phyloP scores from a whole-genome alignment of 1,140 invertebrate genomes.

The Rhynchophorus ferrugineus region DNA sequence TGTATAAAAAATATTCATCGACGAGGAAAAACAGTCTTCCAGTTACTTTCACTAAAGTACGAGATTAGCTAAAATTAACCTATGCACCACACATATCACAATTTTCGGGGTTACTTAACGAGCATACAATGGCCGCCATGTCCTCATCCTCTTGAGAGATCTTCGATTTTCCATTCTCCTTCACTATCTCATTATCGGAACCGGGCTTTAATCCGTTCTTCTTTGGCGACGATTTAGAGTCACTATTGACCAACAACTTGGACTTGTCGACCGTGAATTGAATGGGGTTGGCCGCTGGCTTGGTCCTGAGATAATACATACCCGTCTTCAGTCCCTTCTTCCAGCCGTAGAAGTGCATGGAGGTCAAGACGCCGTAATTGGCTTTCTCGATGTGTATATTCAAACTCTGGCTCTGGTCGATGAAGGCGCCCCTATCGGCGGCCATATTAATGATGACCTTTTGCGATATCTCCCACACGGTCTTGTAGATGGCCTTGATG shows the following conservation, averaged over 20 bases:
- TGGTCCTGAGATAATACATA: conserved; percentile 98
- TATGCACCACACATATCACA: conserved; percentile 72
- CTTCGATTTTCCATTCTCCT: conserved; percentile 27
- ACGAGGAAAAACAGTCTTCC: too few relatives aligned
- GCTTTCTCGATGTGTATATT: conserved; percentile 96
- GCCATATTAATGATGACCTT: conserved; percentile 95
- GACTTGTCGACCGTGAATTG: conserved; percentile 97
- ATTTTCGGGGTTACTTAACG: conserved; percentile 84
- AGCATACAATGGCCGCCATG: conserved; percentile 76
- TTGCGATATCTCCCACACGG: conserved; percentile 98
- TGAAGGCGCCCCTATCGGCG: conserved; percentile 93
- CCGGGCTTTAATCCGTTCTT: conserved; percentile 20
- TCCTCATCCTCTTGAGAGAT: conserved; percentile 48
- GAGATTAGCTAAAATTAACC: not conserved
- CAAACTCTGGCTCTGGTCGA: conserved; percentile 97
- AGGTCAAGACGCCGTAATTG: conserved; percentile 87
- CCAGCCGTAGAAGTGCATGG: conserved; percentile 99
- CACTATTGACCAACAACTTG: conserved; percentile 50
- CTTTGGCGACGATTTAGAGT: conserved; percentile 22
- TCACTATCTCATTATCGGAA: conserved; percentile 35
- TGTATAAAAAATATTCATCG: too few relatives aligned
- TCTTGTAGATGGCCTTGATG: conserved; percentile 90
- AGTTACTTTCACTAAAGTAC: too few relatives aligned
- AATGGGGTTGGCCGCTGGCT: conserved; percentile 91
- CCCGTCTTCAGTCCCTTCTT: conserved; percentile 95